A percentile compares a stretch with the other conserved stretches of the same genome.
Conservation (phyloP, 2,113 vertebrate species). For the Prunella fulvescens region DNA sequence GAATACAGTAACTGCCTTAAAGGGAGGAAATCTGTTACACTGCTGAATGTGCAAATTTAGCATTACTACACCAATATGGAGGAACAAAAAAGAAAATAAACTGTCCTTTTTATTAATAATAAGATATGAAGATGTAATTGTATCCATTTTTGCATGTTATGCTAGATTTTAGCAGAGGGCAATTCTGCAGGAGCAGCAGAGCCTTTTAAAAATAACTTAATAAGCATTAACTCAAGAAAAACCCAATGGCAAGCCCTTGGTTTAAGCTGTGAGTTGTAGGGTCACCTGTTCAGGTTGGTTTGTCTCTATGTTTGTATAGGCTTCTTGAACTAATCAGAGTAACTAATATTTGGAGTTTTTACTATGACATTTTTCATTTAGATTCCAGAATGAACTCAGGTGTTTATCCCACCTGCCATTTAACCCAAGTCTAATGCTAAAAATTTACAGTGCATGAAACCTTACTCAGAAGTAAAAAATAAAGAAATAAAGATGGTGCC, state of each 20-base stretch:
- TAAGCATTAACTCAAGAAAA: not conserved
- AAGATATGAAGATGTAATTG: not conserved
- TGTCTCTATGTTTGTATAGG: fast-evolving
- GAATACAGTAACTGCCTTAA: not conserved
- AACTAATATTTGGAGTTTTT: not conserved
- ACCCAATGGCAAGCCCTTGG: not conserved
- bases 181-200: not conserved
- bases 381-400: not conserved
- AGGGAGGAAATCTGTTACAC: not conserved
- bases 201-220: not conserved
- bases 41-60: not conserved
- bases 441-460: not conserved
- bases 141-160: not conserved
- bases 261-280: not conserved
- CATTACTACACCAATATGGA: not conserved
- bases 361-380: not conserved
- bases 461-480: not conserved
- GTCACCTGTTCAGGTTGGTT: not conserved
- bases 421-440: not conserved
- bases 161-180: not conserved
- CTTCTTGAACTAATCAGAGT: not conserved
- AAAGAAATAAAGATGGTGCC: not conserved
- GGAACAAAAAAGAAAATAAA: not conserved
- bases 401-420: not conserved
- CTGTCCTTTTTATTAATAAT: not conserved